phyloP scores from a whole-genome alignment of 2,797 vertebrate genomes.

The Strix occidentalis region DNA sequence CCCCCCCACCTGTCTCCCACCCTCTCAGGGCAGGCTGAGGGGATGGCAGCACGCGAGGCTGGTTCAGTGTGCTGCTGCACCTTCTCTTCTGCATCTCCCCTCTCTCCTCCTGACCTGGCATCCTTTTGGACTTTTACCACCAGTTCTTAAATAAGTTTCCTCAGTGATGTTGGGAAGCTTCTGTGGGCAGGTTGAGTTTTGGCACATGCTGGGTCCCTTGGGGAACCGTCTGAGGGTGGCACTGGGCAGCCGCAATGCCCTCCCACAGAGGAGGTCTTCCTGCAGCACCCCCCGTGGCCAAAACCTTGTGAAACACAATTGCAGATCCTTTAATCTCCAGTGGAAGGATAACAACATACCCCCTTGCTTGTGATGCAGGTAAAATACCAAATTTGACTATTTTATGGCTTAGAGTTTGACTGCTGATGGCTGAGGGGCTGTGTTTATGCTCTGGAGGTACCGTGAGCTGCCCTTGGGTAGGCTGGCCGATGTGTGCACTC shows the following conservation, averaged over 20 bases:
- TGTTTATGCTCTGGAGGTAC: background rate
- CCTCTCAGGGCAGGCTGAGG: background rate
- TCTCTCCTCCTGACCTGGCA: background rate
- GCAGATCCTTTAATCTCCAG: background rate
- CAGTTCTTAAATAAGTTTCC: background rate
- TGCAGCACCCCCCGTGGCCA: fast-evolving
- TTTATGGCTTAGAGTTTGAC: background rate
- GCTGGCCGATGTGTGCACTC: fast-evolving
- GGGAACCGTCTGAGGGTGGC: fast-evolving
- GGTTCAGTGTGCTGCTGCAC: background rate
- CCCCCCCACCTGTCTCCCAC: background rate
- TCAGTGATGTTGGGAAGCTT: background rate
- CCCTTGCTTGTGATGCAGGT: background rate
- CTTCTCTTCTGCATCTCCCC: background rate
- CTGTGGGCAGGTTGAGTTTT: background rate
- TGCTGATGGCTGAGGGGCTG: background rate
- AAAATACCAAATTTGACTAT: background rate
- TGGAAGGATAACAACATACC: background rate
- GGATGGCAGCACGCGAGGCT: background rate
- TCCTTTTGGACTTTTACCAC: background rate
- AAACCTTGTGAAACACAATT: background rate
- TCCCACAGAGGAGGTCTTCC: background rate
- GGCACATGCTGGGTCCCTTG: fast-evolving
- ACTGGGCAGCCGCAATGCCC: fast-evolving
- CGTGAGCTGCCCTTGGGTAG: fast-evolving